Evolutionary conservation across 2,113 vertebrate genomes (phyloP).

Genomic region (Menidia beryllina): DNA sequence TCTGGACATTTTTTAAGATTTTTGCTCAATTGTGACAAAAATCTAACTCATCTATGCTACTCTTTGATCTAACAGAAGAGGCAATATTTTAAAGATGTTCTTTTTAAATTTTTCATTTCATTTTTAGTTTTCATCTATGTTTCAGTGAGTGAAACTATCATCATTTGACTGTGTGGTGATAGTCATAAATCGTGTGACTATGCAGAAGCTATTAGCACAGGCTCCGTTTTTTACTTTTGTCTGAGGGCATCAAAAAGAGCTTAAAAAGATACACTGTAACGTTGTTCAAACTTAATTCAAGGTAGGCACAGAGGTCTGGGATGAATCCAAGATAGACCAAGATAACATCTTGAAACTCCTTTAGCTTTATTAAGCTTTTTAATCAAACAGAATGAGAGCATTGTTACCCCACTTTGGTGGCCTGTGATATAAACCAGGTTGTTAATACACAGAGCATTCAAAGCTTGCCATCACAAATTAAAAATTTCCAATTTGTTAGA

Average conservation of each 20-base stretch:
- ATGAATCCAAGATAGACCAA: too few species aligned
- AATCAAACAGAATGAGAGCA: conserved; percentile 62
- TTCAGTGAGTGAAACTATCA: background rate
- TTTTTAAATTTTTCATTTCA: background rate
- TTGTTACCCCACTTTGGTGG: conserved; percentile 12
- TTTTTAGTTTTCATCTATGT: background rate
- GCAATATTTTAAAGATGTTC: background rate
- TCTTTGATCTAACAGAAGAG: background rate
- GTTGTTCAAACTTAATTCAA: conserved; percentile 43
- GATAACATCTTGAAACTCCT: conserved; percentile 67
- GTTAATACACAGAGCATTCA: conserved; percentile 22
- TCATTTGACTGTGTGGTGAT: too few species aligned
- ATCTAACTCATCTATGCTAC: background rate
- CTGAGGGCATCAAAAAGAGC: background rate
- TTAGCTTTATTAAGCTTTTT: conserved; percentile 59
- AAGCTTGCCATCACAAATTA: conserved; percentile 33
- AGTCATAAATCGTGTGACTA: too few species aligned
- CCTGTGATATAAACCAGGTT: conserved; percentile 28
- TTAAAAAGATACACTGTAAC: conserved; percentile 9
- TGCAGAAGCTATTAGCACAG: too few species aligned
- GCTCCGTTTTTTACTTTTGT: background rate
- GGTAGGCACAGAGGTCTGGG: conserved; percentile 46
- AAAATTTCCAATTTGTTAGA: conserved; percentile 48
- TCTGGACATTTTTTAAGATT: background rate
- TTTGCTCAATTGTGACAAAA: background rate